A percentile compares a stretch with the other conserved stretches of the same genome.
Evolutionary conservation across 1,140 invertebrate genomes (phyloP).

Genomic region (Centruroides sculpturatus): DNA sequence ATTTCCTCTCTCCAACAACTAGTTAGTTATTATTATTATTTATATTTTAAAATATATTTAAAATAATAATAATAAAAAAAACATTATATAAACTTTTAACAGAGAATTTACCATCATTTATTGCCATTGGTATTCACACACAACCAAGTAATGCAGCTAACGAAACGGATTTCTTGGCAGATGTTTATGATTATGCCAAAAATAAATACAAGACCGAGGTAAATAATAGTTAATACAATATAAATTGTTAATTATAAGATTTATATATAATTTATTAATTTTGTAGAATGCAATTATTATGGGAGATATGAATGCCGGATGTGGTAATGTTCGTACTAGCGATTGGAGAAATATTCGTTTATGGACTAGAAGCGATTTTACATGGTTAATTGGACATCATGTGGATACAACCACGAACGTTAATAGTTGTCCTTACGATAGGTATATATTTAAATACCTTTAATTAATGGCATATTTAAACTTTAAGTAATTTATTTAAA

Average conservation of each 20-base stretch:
- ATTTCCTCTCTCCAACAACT: conserved; percentile 6
- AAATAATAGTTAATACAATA: not conserved
- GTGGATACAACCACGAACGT: conserved; percentile 3
- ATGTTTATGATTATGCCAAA: conserved; percentile 7
- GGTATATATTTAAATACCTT: not conserved
- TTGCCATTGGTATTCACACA: conserved; percentile 7
- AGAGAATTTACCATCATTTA: conserved; percentile 5
- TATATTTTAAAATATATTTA: too few species aligned
- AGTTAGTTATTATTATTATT: not conserved
- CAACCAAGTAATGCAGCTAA: conserved; percentile 9
- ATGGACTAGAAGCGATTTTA: conserved; percentile 9
- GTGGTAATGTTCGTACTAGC: conserved; percentile 6
- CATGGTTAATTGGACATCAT: conserved; percentile 9
- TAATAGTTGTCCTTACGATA: conserved; percentile 10
- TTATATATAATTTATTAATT: not conserved
- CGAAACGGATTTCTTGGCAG: conserved; percentile 6
- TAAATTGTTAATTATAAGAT: not conserved
- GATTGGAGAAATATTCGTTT: conserved; percentile 8
- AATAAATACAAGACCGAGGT: conserved; percentile 5
- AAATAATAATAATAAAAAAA: not conserved
- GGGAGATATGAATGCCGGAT: conserved; percentile 12
- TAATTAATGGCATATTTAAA: too few species aligned
- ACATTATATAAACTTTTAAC: not conserved
- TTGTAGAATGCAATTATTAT: conserved; percentile 9
- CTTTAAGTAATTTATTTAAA: not conserved